A percentile compares a stretch with the other conserved stretches of the same genome.
phyloP scores from a whole-genome alignment of 1,140 invertebrate species.

The Dendrolimus kikuchii region DNA sequence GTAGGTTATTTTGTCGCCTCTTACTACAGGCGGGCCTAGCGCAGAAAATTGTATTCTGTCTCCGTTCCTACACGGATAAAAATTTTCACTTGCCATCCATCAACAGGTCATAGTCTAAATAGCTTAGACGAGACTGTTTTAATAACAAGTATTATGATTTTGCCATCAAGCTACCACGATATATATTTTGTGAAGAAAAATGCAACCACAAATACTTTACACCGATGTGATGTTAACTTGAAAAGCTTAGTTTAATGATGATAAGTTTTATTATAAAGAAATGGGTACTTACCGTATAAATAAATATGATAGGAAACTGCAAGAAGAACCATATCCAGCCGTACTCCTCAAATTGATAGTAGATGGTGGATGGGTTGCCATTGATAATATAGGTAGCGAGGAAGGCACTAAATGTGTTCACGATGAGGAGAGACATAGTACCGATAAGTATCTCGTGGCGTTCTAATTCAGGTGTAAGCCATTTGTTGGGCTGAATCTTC shows the following conservation, averaged over 20 bases:
- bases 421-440: slow-evolving; percentile 73
- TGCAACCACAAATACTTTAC: not conserved
- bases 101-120: too few species aligned
- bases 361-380: slow-evolving; percentile 77
- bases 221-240: not conserved
- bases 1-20: too few species aligned
- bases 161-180: too few species aligned
- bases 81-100: too few species aligned
- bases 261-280: not conserved
- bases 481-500: slow-evolving; percentile 84
- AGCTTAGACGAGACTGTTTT: too few species aligned
- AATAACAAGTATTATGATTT: too few species aligned
- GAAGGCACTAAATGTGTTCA: slow-evolving; percentile 71
- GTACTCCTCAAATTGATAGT: slow-evolving; percentile 77
- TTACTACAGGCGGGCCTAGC: too few species aligned
- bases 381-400: slow-evolving; percentile 79
- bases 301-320: slow-evolving; percentile 77
- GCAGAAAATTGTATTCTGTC: too few species aligned
- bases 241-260: slow-evolving; percentile 1
- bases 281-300: slow-evolving; percentile 72
- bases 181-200: not conserved
- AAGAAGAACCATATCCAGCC: slow-evolving; percentile 78
- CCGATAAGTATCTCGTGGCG: slow-evolving; percentile 80
- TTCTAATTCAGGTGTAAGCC: slow-evolving; percentile 77
- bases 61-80: too few species aligned